Evolutionary conservation across 2,888 invertebrate genomes (phyloP).

Genomic region (Acholoe squamosa): DNA sequence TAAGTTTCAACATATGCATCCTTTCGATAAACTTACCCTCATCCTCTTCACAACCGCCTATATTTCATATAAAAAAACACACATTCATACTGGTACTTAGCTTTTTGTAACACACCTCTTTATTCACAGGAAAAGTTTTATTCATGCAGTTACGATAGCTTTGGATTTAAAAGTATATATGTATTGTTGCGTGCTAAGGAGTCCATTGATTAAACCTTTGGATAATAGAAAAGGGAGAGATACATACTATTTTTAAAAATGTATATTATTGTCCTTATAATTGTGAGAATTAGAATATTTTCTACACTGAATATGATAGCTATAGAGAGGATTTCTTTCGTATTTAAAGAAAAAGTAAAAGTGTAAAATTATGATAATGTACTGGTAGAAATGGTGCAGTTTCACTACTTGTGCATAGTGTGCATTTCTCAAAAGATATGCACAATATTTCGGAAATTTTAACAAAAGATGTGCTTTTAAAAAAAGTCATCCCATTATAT

Average conservation of each 20-base stretch:
- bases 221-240: not conserved
- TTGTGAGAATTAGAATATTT: not conserved
- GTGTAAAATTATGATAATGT: too few species aligned
- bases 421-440: too few species aligned
- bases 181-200: too few species aligned
- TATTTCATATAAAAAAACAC: conserved; percentile 10
- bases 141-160: too few species aligned
- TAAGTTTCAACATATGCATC: conserved; percentile 44
- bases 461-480: too few species aligned
- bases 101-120: not conserved
- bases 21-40: conserved; percentile 53
- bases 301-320: not conserved
- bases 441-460: too few species aligned
- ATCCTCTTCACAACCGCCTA: conserved; percentile 51
- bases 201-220: not conserved
- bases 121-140: not conserved
- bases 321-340: not conserved
- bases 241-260: not conserved
- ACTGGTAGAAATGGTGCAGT: too few species aligned
- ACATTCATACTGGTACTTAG: not conserved
- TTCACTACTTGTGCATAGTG: too few species aligned
- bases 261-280: not conserved
- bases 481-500: too few species aligned
- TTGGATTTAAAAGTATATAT: too few species aligned
- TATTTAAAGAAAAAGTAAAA: too few species aligned